Percentiles rank a stretch among this genome's conserved stretches.
Evolutionary conservation across 2,888 invertebrate species (phyloP).

Genomic region (Tenodera sinensis): DNA sequence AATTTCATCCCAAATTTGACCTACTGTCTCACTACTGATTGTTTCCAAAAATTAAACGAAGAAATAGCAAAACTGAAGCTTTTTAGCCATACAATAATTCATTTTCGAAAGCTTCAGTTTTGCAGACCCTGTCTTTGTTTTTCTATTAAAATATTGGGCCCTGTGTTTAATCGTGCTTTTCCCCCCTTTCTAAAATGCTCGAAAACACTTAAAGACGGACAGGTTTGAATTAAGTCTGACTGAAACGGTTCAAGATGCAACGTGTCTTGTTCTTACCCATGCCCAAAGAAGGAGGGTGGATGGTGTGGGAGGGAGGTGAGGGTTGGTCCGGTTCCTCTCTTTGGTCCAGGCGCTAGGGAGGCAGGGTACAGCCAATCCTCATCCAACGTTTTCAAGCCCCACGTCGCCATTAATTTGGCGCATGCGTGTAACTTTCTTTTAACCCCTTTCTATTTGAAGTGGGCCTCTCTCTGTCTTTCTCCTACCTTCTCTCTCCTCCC

Average conservation of each 20-base stretch:
- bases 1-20: too few relatives aligned
- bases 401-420: not conserved
- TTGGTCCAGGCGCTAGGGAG: not conserved
- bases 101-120: too few relatives aligned
- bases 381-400: not conserved
- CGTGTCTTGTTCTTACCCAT: not conserved
- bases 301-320: not conserved
- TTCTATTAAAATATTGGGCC: too few relatives aligned
- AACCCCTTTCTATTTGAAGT: not conserved
- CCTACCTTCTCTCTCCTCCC: not conserved
- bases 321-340: not conserved
- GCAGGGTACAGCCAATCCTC: not conserved
- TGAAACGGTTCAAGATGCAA: not conserved
- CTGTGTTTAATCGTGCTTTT: too few relatives aligned
- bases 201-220: not conserved
- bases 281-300: not conserved
- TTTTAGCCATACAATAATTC: too few relatives aligned
- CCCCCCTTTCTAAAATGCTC: not conserved
- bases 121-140: too few relatives aligned
- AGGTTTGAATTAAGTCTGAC: not conserved
- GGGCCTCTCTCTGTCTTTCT: not conserved
- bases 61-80: too few relatives aligned
- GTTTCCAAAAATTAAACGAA: too few relatives aligned
- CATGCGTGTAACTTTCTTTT: not conserved
- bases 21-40: too few relatives aligned